These are phyloP conservation scores for Siniperca knerii DNA, from an alignment of 2,113 vertebrate genomes.

Conservation along the genomic window DNA sequence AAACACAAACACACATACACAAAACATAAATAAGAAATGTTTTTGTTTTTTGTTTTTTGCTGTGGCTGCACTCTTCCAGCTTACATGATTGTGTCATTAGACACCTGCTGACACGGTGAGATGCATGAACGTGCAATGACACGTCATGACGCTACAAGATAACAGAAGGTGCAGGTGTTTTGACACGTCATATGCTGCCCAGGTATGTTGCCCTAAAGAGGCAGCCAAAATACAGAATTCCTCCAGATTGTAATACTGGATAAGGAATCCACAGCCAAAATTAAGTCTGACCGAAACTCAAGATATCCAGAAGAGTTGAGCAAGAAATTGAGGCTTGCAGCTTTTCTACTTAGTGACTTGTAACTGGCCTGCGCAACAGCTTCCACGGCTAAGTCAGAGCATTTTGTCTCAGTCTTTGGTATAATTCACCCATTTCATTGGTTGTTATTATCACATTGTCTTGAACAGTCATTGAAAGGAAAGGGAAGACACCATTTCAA, in stretches of 20 bases:
- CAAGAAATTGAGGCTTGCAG: constrained; percentile 45
- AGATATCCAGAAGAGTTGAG: constrained; percentile 37
- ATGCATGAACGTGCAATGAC: constrained; percentile 22
- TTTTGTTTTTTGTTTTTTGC: not conserved
- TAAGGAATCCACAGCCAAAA: constrained; percentile 34
- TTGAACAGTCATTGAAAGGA: constrained; percentile 47
- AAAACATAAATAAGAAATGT: not conserved
- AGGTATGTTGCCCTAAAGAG: not conserved
- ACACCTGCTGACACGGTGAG: not conserved
- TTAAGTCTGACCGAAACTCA: constrained; percentile 57
- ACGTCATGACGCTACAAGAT: not conserved
- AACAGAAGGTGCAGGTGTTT: constrained; percentile 16
- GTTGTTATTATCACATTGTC: constrained; percentile 61
- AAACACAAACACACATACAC: not conserved
- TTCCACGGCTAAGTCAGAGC: constrained; percentile 38
- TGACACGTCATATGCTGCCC: constrained; percentile 10
- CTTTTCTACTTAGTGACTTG: constrained; percentile 21
- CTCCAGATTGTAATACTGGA: constrained; percentile 44
- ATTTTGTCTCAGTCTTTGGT: constrained; percentile 50
- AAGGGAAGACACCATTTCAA: constrained; percentile 49
- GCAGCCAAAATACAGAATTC: constrained; percentile 25
- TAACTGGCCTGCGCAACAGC: constrained; percentile 38
- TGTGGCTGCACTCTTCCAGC: not conserved
- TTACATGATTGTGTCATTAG: not conserved
- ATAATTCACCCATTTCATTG: constrained; percentile 64